Base-by-base conservation (phyloP, 2,888 invertebrate species). In the Phasia obesa region DNA sequence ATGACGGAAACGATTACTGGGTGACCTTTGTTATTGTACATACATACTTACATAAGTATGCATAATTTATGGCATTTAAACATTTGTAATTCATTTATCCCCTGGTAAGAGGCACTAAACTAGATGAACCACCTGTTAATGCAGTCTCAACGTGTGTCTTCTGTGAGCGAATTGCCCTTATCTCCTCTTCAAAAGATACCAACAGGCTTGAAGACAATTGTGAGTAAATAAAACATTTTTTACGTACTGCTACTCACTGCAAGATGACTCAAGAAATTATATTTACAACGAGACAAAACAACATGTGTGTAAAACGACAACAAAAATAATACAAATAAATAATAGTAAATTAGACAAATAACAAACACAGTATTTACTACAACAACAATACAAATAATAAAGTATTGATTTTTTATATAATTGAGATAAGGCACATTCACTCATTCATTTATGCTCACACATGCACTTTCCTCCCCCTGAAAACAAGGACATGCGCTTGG, bases 41-140 rank as follows among this genome's bases (percentile, higher is more conserved):
- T 27, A 27, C 27, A 27, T 27, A 27, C 6, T 3, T 77, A 47
- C 38, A 47, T n/a, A 44, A 35, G 47, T 53, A 44, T 67, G 67
- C 35, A 59, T 73, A 67, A 79, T 73, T 73, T 59, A 67, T 59
- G 59, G 23, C 60, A 67, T 74, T 67, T 38, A 64, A 78, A 64
- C 47, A 64, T 71, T 53, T 70, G 2, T 53, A 17, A 31, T 62
- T 35, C 23, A 17, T 9, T 47, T 19, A 13, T 15, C 21, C 25
- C 31, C 38, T 35, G 21, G 17, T 19, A 69, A 67, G 25, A 51
- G 64, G 47, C 38, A 42, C 57, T 62, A 70, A 59, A 67, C 47
- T 57, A 70, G 55, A 79, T 71, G 76, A 83, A 83, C 83, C 83
- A 83, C 79, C 83, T 79, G 83, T 83, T 83, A 83, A 55, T 25